Conservation (phyloP, 1,140 invertebrate species). For the Polypedilum pembai region DNA sequence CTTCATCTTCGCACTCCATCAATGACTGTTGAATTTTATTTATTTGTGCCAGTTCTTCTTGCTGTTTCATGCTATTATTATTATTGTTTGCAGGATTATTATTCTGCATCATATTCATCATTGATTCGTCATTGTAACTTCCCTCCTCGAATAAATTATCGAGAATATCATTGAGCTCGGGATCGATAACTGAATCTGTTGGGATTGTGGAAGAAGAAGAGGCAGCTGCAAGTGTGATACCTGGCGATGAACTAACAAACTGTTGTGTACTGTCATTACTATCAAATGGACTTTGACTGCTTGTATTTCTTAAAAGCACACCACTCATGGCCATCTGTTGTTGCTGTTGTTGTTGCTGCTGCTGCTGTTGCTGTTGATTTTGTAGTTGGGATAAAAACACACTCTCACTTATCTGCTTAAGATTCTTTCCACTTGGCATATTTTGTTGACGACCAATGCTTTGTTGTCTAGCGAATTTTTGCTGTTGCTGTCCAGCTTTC, state of each 20-base stretch:
- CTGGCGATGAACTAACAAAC: neutral
- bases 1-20: conserved; percentile 68
- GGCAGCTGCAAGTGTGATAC: neutral
- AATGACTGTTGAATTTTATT: conserved; percentile 83
- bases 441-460: neutral
- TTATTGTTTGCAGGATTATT: neutral
- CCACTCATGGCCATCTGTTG: neutral
- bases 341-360: neutral
- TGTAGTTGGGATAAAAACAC: neutral
- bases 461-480: neutral
- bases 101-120: neutral
- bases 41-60: conserved; percentile 68
- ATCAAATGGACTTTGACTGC: neutral
- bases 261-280: neutral
- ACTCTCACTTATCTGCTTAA: neutral
- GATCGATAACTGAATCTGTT: neutral
- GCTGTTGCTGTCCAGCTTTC: neutral
- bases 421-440: neutral
- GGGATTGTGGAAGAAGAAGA: neutral
- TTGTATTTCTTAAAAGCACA: neutral
- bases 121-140: neutral
- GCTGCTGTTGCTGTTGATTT: neutral
- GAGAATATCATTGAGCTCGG: neutral
- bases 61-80: conserved; percentile 25
- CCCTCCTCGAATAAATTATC: conserved; percentile 20